These are phyloP conservation scores for Operophtera brumata DNA, from an alignment of 2,888 invertebrate genomes.

Conservation along the genomic window DNA sequence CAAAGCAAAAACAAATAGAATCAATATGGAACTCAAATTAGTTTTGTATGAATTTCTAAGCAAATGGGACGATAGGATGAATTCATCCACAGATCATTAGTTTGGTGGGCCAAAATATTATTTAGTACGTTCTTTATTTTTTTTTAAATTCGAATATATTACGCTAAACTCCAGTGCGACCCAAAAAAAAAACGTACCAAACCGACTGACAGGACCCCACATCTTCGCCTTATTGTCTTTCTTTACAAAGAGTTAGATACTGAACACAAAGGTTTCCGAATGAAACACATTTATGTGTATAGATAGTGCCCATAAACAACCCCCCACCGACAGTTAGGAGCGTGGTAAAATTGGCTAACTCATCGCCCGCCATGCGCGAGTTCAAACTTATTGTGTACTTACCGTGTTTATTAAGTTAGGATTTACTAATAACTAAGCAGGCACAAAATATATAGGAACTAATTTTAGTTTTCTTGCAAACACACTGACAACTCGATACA, in stretches of 20 bases:
- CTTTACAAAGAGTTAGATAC: too few species aligned
- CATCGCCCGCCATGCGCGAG: neutral
- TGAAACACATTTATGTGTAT: neutral
- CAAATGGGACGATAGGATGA: neutral
- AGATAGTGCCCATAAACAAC: neutral
- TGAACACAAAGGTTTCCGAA: too few species aligned
- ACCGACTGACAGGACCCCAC: too few species aligned
- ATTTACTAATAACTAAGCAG: neutral
- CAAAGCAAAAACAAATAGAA: conserved; percentile 4
- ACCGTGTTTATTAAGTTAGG: neutral
- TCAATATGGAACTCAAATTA: neutral
- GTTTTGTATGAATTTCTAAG: neutral
- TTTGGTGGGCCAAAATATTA: neutral
- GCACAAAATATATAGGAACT: neutral
- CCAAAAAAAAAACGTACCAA: neutral
- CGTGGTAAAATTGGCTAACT: neutral
- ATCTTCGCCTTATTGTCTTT: too few species aligned
- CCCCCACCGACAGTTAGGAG: too few species aligned
- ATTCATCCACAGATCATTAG: neutral
- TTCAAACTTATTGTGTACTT: neutral
- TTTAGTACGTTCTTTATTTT: neutral
- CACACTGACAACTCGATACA: conserved; percentile 16
- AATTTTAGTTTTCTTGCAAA: conserved; percentile 11
- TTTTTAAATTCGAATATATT: neutral
- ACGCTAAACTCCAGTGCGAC: neutral